These are phyloP conservation scores for Melanargia galathea DNA, from an alignment of 2,888 invertebrate species.

Conservation along the genomic window DNA sequence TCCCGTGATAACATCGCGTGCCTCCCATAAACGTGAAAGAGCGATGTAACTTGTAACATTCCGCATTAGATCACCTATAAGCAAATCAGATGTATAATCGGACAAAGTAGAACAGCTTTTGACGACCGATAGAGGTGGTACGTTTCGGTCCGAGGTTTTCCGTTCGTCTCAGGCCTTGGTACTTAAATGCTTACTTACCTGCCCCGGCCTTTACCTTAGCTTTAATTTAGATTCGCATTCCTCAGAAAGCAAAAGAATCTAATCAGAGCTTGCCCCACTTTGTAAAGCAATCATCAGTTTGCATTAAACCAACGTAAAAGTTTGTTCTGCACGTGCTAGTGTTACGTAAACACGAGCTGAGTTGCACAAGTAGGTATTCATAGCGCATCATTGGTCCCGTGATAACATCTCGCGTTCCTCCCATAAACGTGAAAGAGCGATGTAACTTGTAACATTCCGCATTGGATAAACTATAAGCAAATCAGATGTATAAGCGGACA, in stretches of 20 bases:
- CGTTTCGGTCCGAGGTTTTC: too few relatives aligned
- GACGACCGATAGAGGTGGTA: too few relatives aligned
- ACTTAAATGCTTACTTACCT: too few relatives aligned
- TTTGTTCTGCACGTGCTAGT: conserved; percentile 26
- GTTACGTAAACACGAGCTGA: conserved; percentile 32
- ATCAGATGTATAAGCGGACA: too few relatives aligned
- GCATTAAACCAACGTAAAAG: conserved; percentile 33
- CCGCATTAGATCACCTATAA: too few relatives aligned
- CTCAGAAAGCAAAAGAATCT: too few relatives aligned
- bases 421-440: conserved; percentile 26
- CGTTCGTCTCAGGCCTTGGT: too few relatives aligned
- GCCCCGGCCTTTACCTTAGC: too few relatives aligned
- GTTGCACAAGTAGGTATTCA: conserved; percentile 40
- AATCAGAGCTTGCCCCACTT: background rate
- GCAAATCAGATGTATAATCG: too few relatives aligned
- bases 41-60: conserved; percentile 23
- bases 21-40: conserved; percentile 28
- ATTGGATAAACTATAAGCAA: too few relatives aligned
- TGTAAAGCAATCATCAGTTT: background rate
- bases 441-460: conserved; percentile 26
- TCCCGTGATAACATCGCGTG: conserved; percentile 30
- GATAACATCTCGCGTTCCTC: conserved; percentile 31
- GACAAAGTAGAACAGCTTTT: too few relatives aligned
- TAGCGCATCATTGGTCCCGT: conserved; percentile 32
- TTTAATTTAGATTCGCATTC: too few relatives aligned